phyloP scores from a whole-genome alignment of 2,888 invertebrate genomes.

The Hemithea aestivaria region DNA sequence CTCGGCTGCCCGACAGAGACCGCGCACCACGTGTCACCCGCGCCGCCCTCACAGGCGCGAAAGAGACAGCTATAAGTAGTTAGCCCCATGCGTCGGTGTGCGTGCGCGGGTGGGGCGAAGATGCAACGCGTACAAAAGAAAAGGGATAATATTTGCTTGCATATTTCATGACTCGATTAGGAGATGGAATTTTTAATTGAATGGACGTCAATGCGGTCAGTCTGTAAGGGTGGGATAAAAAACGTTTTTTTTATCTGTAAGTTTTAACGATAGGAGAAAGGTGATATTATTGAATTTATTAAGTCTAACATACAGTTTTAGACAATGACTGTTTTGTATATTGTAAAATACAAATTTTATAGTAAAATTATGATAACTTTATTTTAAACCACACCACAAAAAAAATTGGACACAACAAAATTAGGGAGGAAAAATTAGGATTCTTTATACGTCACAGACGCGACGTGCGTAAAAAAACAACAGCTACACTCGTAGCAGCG shows the following conservation, averaged over 20 bases:
- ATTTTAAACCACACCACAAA: too few relatives aligned
- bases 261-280: too few relatives aligned
- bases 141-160: conserved; percentile 80
- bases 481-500: conserved; percentile 32
- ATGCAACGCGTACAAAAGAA: conserved; percentile 78
- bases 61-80: conserved; percentile 60
- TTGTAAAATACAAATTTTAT: too few relatives aligned
- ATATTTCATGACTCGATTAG: conserved; percentile 80
- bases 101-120: conserved; percentile 79
- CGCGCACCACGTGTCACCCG: conserved; percentile 43
- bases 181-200: conserved; percentile 79
- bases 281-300: too few relatives aligned
- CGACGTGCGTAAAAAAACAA: conserved; percentile 14
- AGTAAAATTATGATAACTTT: too few relatives aligned
- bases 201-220: conserved; percentile 71
- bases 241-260: conserved; percentile 1
- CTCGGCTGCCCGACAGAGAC: conserved; percentile 71
- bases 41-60: conserved; percentile 46
- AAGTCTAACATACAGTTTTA: too few relatives aligned
- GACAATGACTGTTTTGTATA: too few relatives aligned
- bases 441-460: too few relatives aligned
- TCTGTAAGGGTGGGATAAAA: conserved; percentile 21
- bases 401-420: too few relatives aligned
- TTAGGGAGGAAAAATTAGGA: too few relatives aligned
- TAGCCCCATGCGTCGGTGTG: conserved; percentile 75